Percentiles rank a stretch among this genome's conserved stretches.
These are phyloP conservation scores for Gavialis gangeticus DNA, from an alignment of 2,113 vertebrate species.

Conservation along the genomic window DNA sequence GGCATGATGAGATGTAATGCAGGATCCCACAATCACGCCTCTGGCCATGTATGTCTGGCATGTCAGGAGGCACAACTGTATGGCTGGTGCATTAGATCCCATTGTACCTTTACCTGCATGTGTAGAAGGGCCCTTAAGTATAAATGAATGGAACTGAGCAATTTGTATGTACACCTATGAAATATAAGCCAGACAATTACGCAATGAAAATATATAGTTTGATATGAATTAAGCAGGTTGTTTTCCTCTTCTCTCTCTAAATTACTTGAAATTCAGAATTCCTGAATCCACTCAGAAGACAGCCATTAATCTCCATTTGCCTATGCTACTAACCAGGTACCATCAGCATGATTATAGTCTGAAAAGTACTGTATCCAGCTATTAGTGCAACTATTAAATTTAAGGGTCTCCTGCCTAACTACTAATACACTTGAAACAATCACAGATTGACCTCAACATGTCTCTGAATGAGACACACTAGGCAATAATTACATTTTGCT, in stretches of 20 bases:
- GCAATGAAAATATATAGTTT: background rate
- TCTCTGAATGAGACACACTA: background rate
- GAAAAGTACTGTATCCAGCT: background rate
- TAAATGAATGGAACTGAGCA: background rate
- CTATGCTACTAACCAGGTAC: background rate
- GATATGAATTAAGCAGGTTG: background rate
- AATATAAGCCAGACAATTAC: background rate
- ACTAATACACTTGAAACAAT: background rate
- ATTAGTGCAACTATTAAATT: background rate
- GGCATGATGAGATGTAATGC: too few species aligned
- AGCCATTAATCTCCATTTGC: background rate
- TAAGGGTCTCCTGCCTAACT: background rate
- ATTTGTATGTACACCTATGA: background rate
- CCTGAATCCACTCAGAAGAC: background rate
- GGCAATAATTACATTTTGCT: background rate
- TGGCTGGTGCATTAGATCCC: too few species aligned
- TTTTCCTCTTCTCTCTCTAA: background rate
- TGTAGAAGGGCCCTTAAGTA: background rate
- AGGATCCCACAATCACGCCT: too few species aligned
- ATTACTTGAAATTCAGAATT: background rate
- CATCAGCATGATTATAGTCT: background rate
- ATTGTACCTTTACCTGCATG: too few species aligned
- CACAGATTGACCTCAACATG: background rate
- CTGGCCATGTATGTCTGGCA: too few species aligned
- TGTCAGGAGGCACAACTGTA: too few species aligned